Evolutionary conservation across 1,140 invertebrate genomes (phyloP).

Genomic region (Physella acuta): DNA sequence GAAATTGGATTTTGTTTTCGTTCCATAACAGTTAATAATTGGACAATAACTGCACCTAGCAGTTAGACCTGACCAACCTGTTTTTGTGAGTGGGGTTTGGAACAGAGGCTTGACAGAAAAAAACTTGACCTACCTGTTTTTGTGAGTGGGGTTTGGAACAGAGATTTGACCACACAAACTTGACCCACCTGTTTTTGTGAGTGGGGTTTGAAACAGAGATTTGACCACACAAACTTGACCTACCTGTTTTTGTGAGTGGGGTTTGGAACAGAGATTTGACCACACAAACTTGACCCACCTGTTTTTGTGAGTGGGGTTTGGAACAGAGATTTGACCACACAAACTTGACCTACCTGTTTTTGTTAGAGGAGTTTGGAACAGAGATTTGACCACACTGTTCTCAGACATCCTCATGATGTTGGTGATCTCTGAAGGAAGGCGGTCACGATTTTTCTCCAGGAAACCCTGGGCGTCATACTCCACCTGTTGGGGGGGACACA

Average conservation of each 20-base stretch:
- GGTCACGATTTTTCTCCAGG: constrained; percentile 82
- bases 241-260: constrained; percentile 77
- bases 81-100: constrained; percentile 81
- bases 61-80: no score
- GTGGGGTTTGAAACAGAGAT: constrained; percentile 78
- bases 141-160: constrained; percentile 84
- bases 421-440: constrained; percentile 77
- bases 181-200: constrained; percentile 74
- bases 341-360: no score
- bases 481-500: no score
- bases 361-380: constrained; percentile 85
- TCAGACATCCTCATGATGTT: constrained; percentile 76
- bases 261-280: constrained; percentile 79
- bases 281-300: no score
- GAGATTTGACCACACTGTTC: constrained; percentile 71
- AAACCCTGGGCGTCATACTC: constrained; percentile 79
- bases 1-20: no score
- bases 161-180: constrained; percentile 71
- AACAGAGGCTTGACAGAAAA: constrained; percentile 80
- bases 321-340: constrained; percentile 77
- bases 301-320: constrained; percentile 83
- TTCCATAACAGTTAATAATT: no score
- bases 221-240: no score
- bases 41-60: no score
- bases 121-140: no score